Evolutionary conservation across 2,888 invertebrate species (phyloP).

Genomic region (Furcula furcula): DNA sequence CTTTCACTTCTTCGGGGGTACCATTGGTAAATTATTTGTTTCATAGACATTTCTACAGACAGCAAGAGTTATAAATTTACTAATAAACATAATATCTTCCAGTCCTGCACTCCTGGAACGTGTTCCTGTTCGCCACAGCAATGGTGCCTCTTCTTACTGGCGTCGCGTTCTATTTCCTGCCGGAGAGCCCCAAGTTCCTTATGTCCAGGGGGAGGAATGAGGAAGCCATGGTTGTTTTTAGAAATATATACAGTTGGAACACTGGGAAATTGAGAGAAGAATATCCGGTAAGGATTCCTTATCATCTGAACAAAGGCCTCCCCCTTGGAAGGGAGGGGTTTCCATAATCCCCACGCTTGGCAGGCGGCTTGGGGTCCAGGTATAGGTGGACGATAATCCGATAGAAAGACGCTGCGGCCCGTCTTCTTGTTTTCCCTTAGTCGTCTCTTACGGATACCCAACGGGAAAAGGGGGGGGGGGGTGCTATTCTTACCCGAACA

Average conservation of each 20-base stretch:
- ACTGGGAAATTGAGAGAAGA: constrained; percentile 82
- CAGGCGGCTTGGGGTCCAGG: no score
- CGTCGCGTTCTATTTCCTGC: constrained; percentile 81
- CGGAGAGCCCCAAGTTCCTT: constrained; percentile 91
- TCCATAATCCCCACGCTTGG: no score
- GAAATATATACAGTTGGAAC: constrained; percentile 84
- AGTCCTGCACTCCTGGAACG: constrained; percentile 84
- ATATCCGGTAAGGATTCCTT: constrained; percentile 82
- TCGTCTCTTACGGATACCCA: no score
- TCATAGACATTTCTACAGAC: background rate
- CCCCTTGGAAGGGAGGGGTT: no score
- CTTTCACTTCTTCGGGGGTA: constrained; percentile 56
- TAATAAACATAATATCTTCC: constrained; percentile 12
- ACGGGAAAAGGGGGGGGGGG: no score
- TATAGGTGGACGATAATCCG: no score
- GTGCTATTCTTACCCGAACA: no score
- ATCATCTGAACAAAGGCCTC: background rate
- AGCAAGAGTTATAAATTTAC: background rate
- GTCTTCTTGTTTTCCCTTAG: no score
- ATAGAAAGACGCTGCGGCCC: no score
- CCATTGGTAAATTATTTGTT: constrained; percentile 43
- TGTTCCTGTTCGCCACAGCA: constrained; percentile 81
- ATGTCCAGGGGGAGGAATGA: constrained; percentile 85
- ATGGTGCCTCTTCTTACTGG: constrained; percentile 86
- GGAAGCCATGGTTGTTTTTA: constrained; percentile 84